phyloP scores from a whole-genome alignment of 2,797 vertebrate genomes.

The Muraenolepis orangiensis region DNA sequence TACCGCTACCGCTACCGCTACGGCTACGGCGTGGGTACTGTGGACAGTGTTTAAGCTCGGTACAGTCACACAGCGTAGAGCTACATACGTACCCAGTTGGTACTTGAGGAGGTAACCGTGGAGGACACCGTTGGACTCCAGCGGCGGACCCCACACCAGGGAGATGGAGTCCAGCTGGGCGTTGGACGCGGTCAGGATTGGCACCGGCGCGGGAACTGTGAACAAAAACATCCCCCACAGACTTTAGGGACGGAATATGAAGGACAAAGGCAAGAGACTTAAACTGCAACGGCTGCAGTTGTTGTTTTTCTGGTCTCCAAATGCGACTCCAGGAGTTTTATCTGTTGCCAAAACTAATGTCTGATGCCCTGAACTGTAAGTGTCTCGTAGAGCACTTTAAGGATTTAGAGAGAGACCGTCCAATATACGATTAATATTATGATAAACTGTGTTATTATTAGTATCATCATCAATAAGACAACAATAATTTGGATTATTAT shows the following conservation, averaged over 20 bases:
- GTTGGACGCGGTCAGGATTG: slow-evolving; percentile 80
- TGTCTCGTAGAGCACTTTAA: background rate
- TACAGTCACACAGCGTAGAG: background rate
- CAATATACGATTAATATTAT: background rate
- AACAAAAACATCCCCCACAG: too few species aligned
- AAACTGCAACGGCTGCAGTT: background rate
- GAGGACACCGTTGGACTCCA: slow-evolving; percentile 81
- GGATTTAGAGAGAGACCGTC: background rate
- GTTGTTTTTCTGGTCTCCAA: background rate
- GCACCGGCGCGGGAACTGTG: slow-evolving; percentile 85
- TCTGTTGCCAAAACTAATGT: background rate
- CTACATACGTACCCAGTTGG: slow-evolving; percentile 86
- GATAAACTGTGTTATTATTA: background rate
- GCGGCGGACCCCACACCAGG: slow-evolving; percentile 88
- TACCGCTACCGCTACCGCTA: too few species aligned
- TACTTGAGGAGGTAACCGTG: slow-evolving; percentile 85
- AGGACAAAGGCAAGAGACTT: background rate
- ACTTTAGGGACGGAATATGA: background rate
- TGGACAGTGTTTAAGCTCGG: too few species aligned
- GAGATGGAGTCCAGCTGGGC: slow-evolving; percentile 78
- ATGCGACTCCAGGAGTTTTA: too few species aligned
- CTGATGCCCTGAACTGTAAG: background rate
- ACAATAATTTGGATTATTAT: background rate
- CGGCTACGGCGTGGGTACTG: too few species aligned
- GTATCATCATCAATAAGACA: background rate